Evolutionary conservation across 2,113 vertebrate genomes (phyloP).

Genomic region (Chaetura pelagica): DNA sequence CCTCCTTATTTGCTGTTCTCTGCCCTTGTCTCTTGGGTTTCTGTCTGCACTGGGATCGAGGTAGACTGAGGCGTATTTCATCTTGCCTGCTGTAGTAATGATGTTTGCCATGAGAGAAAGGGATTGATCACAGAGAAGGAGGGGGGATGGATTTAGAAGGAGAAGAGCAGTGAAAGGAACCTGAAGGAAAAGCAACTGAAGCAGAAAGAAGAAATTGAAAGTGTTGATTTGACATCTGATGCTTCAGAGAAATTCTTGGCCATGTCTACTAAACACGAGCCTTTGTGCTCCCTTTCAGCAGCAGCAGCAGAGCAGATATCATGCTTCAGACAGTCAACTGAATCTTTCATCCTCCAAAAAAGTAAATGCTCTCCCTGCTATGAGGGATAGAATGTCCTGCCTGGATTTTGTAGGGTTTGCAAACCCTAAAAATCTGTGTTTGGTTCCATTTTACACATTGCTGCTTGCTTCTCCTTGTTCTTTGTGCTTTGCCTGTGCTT

Average conservation of each 20-base stretch:
- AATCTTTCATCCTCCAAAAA: neutral
- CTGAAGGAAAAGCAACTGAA: constrained; percentile 6
- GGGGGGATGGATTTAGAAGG: neutral
- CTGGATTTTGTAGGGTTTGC: neutral
- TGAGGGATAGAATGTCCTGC: neutral
- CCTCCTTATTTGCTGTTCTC: constrained; percentile 38
- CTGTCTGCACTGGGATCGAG: constrained; percentile 22
- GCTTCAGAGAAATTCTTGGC: neutral
- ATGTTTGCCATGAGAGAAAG: constrained; percentile 34
- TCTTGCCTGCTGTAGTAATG: constrained; percentile 12
- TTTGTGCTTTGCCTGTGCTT: neutral
- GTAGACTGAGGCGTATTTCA: neutral
- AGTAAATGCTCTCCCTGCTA: neutral
- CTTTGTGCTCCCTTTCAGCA: neutral
- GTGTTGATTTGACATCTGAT: constrained; percentile 40
- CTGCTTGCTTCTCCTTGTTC: neutral
- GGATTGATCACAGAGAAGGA: neutral
- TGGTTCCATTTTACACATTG: neutral
- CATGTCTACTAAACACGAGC: neutral
- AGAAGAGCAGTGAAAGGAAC: neutral
- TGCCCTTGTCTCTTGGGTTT: constrained; percentile 57
- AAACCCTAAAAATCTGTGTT: neutral
- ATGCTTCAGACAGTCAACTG: neutral
- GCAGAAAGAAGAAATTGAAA: constrained; percentile 27
- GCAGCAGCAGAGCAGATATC: neutral